A percentile compares a stretch with the other conserved stretches of the same genome.
These are phyloP conservation scores for Sphaerodactylus townsendi DNA, from an alignment of 2,113 vertebrate genomes.

Conservation along the genomic window DNA sequence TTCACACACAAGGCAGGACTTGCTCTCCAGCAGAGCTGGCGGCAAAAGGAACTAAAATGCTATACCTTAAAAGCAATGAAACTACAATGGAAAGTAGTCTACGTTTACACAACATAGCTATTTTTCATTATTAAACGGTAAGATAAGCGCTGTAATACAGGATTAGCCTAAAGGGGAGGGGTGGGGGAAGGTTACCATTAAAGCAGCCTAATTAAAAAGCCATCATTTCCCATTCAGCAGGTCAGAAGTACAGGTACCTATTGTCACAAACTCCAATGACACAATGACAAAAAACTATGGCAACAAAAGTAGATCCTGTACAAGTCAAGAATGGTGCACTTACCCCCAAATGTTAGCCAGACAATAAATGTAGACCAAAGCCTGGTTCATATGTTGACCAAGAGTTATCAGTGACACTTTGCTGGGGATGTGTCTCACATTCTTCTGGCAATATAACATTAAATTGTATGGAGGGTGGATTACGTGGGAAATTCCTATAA, in stretches of 20 bases:
- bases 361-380: not conserved
- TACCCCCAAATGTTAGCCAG: not conserved
- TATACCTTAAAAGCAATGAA: constrained; percentile 1
- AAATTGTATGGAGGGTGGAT: not conserved
- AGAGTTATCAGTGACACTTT: not conserved
- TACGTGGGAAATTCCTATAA: not conserved
- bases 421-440: not conserved
- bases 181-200: not conserved
- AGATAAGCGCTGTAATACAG: not conserved
- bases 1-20: not conserved
- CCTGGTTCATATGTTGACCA: not conserved
- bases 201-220: not conserved
- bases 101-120: not conserved
- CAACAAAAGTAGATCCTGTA: not conserved
- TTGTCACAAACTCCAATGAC: not conserved
- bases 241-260: not conserved
- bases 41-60: constrained; percentile 8
- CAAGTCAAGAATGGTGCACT: not conserved
- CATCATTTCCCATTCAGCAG: not conserved
- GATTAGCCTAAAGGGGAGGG: not conserved
- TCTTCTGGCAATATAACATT: not conserved
- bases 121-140: not conserved
- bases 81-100: not conserved
- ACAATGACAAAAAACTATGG: not conserved
- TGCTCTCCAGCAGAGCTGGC: not conserved